phyloP scores from a whole-genome alignment of 2,113 vertebrate species.

The Ranitomeya imitator region DNA sequence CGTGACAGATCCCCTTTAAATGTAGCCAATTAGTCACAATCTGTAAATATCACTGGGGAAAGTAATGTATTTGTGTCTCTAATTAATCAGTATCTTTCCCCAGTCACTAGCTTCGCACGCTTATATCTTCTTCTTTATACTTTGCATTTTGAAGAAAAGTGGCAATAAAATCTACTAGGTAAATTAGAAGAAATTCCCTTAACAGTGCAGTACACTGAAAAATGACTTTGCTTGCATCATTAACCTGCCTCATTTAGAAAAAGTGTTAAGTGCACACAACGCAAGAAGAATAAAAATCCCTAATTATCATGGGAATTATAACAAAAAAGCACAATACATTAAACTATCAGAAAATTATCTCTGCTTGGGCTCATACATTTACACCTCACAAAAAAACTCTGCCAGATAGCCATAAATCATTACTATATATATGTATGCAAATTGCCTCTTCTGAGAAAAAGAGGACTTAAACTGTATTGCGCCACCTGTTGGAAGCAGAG shows the following conservation, averaged over 20 bases:
- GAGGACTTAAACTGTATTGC: too few species aligned
- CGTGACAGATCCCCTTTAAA: too few species aligned
- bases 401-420: not conserved
- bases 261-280: not conserved
- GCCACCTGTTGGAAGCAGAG: too few species aligned
- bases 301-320: constrained; percentile 35
- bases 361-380: not conserved
- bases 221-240: constrained; percentile 27
- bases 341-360: not conserved
- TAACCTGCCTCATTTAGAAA: constrained; percentile 4
- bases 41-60: not conserved
- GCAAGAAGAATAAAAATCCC: not conserved
- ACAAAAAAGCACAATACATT: not conserved
- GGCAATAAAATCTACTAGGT: not conserved
- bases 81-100: not conserved
- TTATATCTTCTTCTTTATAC: not conserved
- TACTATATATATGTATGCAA: not conserved
- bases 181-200: not conserved
- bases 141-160: not conserved
- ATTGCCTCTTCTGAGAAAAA: too few species aligned
- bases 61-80: too few species aligned
- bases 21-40: not conserved
- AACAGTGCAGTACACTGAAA: constrained; percentile 7
- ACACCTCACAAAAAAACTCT: not conserved
- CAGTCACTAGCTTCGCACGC: not conserved